Conservation (phyloP, 2,888 invertebrate genomes). For the Nemapogon koenigi region DNA sequence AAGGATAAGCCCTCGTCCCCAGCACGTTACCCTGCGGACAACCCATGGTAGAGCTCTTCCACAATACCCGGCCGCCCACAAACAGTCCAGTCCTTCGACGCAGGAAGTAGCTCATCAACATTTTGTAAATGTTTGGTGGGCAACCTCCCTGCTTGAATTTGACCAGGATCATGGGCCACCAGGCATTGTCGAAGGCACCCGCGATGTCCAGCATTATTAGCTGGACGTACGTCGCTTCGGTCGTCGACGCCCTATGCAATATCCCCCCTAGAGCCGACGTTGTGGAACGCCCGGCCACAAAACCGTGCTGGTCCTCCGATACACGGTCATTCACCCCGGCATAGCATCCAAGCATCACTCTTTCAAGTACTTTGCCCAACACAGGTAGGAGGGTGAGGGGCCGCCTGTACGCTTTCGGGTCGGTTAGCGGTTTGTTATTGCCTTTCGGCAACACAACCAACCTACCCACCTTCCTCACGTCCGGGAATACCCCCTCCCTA, state of each 20-base stretch:
- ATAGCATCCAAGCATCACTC: slow-evolving; percentile 17
- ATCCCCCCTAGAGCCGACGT: slow-evolving; percentile 20
- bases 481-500: slow-evolving; percentile 9
- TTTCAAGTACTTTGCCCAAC: slow-evolving; percentile 24
- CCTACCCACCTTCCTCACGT: slow-evolving; percentile 3
- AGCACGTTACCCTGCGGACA: too few species aligned
- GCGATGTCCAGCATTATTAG: slow-evolving; percentile 22
- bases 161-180: slow-evolving; percentile 26
- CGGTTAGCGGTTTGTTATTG: slow-evolving; percentile 16
- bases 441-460: too few species aligned
- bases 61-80: too few species aligned
- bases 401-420: slow-evolving; percentile 22
- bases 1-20: slow-evolving; percentile 15
- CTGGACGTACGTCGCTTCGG: slow-evolving; percentile 18
- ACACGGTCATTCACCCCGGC: slow-evolving; percentile 11
- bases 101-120: slow-evolving; percentile 21
- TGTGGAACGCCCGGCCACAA: slow-evolving; percentile 22
- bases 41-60: too few species aligned
- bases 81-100: too few species aligned
- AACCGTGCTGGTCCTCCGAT: slow-evolving; percentile 23
- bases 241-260: background rate
- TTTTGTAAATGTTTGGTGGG: slow-evolving; percentile 15
- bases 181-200: slow-evolving; percentile 23
- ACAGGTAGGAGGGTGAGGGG: slow-evolving; percentile 23
- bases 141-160: slow-evolving; percentile 19